Evolutionary conservation across 1,140 invertebrate genomes (phyloP).

Genomic region (Neodiprion fabricii): DNA sequence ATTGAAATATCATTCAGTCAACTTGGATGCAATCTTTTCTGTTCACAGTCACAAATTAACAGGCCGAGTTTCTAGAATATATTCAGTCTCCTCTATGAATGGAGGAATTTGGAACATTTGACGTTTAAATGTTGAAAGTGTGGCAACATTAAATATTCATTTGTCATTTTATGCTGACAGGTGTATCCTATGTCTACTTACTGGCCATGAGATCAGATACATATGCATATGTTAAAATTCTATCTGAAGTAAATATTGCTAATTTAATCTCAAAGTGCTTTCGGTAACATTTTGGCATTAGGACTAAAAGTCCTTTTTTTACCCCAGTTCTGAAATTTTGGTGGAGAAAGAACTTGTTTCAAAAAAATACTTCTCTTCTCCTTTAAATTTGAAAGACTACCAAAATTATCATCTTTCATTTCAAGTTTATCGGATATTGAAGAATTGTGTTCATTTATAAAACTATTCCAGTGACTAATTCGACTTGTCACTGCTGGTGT

Average conservation of each 20-base stretch:
- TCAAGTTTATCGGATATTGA: constrained; percentile 37
- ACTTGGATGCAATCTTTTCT: not conserved
- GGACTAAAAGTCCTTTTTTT: constrained; percentile 46
- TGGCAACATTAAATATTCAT: too few species aligned
- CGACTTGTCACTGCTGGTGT: constrained; percentile 24
- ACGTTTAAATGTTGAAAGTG: too few species aligned
- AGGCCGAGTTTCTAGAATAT: not conserved
- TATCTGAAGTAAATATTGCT: not conserved
- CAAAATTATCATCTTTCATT: constrained; percentile 27
- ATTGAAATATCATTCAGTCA: too few species aligned
- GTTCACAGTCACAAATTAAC: not conserved
- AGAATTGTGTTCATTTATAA: constrained; percentile 34
- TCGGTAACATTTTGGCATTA: constrained; percentile 39
- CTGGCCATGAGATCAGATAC: constrained; percentile 10
- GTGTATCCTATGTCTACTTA: not conserved
- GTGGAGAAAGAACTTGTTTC: constrained; percentile 67
- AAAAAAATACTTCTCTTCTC: constrained; percentile 66
- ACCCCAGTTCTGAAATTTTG: constrained; percentile 62
- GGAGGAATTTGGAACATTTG: not conserved
- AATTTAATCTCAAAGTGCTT: constrained; percentile 24
- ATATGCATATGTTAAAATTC: not conserved
- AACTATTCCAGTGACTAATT: constrained; percentile 26
- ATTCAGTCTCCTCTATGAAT: not conserved
- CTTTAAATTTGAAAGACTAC: constrained; percentile 55
- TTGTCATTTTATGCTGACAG: not conserved